Evolutionary conservation across 2,113 vertebrate genomes (phyloP).

Genomic region (Spilogale gracilis): DNA sequence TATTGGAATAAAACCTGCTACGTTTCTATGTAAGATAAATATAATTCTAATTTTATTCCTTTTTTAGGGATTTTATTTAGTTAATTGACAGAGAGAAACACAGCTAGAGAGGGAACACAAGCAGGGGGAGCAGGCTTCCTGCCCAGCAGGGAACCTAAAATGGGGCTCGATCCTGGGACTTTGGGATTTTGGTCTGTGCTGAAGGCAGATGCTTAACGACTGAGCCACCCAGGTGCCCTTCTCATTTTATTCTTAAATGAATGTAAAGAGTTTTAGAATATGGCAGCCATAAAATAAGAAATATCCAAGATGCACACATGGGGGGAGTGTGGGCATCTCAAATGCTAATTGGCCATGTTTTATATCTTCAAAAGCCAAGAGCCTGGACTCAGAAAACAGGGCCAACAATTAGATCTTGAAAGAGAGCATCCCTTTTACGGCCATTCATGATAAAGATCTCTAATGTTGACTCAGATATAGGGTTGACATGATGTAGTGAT

Average conservation of each 20-base stretch:
- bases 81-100: too few relatives aligned
- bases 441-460: neutral
- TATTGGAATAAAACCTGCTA: neutral
- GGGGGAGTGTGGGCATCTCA: neutral
- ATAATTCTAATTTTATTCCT: neutral
- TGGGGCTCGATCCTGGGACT: too few relatives aligned
- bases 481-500: neutral
- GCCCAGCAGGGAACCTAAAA: too few relatives aligned
- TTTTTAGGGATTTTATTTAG: too few relatives aligned
- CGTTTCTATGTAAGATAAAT: neutral
- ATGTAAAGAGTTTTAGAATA: neutral
- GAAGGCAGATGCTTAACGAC: too few relatives aligned
- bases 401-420: neutral
- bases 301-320: neutral
- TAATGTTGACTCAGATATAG: neutral
- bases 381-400: neutral
- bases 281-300: neutral
- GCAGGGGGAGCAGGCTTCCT: too few relatives aligned
- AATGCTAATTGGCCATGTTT: neutral
- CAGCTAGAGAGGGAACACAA: too few relatives aligned
- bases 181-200: too few relatives aligned
- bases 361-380: neutral
- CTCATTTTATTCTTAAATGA: neutral
- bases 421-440: neutral
- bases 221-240: neutral